These are phyloP conservation scores for Zaprionus lineosus DNA, from an alignment of 2,888 invertebrate genomes.

Conservation along the genomic window DNA sequence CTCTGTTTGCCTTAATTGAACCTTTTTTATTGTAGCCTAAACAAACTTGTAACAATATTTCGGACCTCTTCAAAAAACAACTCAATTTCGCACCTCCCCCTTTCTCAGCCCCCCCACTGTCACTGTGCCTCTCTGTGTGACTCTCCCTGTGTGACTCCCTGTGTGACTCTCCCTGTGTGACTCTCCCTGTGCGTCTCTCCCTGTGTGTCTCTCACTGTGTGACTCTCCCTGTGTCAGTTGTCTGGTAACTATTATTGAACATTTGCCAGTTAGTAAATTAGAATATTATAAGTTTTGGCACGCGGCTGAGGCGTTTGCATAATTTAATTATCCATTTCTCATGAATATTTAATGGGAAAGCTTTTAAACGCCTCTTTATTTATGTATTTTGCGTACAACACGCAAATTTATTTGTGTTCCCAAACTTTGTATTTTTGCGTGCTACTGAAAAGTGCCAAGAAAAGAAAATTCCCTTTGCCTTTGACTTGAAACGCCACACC, in stretches of 20 bases:
- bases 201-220: background rate
- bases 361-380: conserved; percentile 68
- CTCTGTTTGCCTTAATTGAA: conserved; percentile 45
- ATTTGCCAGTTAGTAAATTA: conserved; percentile 71
- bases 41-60: conserved; percentile 40
- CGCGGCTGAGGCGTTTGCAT: conserved; percentile 64
- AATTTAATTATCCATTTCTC: conserved; percentile 68
- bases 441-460: conserved; percentile 55
- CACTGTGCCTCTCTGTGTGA: background rate
- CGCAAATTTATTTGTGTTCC: conserved; percentile 35
- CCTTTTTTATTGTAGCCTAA: conserved; percentile 33
- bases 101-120: no score
- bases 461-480: conserved; percentile 35
- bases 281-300: conserved; percentile 72
- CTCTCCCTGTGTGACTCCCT: background rate
- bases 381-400: conserved; percentile 60
- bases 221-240: conserved; percentile 12
- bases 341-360: conserved; percentile 69
- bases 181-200: background rate
- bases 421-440: conserved; percentile 51
- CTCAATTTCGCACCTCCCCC: conserved; percentile 30
- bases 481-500: no score
- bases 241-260: conserved; percentile 61
- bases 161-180: background rate
- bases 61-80: conserved; percentile 43